Evolutionary conservation across 2,797 vertebrate genomes (phyloP).

Genomic region (Hypotaenidia philippensis): DNA sequence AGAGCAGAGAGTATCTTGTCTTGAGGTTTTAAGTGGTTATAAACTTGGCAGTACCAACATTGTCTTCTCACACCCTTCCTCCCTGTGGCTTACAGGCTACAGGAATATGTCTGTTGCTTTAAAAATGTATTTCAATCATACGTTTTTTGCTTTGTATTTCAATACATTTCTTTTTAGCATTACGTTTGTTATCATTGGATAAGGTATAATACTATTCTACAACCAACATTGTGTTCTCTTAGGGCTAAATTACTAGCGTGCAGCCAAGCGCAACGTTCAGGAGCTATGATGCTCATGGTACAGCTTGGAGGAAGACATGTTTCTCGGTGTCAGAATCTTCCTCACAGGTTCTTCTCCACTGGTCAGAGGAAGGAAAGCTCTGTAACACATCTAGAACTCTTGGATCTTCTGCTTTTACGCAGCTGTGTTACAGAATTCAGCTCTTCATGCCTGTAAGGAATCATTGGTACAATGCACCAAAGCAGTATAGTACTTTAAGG

Average conservation of each 20-base stretch:
- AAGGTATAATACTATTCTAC: conserved; percentile 46
- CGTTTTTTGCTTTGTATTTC: conserved; percentile 57
- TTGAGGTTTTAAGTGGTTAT: conserved; percentile 15
- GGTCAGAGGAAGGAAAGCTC: neutral
- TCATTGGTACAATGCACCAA: conserved; percentile 37
- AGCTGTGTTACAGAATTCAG: neutral
- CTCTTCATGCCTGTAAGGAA: neutral
- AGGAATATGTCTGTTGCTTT: conserved; percentile 18
- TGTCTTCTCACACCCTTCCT: neutral
- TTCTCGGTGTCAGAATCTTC: neutral
- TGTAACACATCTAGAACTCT: neutral
- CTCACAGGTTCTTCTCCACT: neutral
- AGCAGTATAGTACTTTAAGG: conserved; percentile 2
- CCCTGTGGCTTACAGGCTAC: neutral
- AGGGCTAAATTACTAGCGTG: conserved; percentile 17
- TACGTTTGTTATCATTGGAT: conserved; percentile 66
- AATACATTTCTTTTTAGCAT: conserved; percentile 47
- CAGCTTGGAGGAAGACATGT: conserved; percentile 1
- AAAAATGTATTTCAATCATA: conserved; percentile 45
- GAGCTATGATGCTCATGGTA: conserved; percentile 31
- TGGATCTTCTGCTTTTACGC: neutral
- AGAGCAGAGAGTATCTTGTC: conserved; percentile 56
- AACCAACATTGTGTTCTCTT: conserved; percentile 24
- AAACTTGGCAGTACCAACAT: neutral
- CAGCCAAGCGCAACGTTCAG: conserved; percentile 1